These are phyloP conservation scores for Copsychus sechellarum DNA, from an alignment of 2,113 vertebrate genomes.

Conservation along the genomic window DNA sequence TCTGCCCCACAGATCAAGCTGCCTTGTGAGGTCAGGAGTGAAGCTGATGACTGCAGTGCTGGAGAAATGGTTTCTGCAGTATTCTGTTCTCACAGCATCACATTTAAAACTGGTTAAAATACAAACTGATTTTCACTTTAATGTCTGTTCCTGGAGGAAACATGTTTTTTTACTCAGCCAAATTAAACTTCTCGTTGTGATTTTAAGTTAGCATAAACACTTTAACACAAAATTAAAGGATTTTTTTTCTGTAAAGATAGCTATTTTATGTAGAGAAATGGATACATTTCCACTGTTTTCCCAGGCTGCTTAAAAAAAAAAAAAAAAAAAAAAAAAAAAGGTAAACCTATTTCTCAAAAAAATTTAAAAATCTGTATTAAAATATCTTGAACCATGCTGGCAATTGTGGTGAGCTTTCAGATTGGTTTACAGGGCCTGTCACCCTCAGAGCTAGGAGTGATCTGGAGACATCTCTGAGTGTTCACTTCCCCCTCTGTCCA, in stretches of 20 bases:
- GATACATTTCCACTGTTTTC: not conserved
- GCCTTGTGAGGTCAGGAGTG: not conserved
- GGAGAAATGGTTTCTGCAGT: not conserved
- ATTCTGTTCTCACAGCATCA: not conserved
- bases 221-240: not conserved
- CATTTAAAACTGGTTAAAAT: not conserved
- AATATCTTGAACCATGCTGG: not conserved
- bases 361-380: not conserved
- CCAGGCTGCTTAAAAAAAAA: not conserved
- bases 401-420: not conserved
- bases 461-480: not conserved
- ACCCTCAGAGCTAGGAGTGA: not conserved
- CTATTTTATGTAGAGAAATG: not conserved
- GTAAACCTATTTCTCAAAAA: not conserved
- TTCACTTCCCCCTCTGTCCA: not conserved
- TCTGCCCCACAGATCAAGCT: not conserved
- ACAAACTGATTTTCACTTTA: not conserved
- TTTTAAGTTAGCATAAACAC: not conserved
- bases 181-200: not conserved
- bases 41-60: not conserved
- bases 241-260: not conserved
- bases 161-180: not conserved
- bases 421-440: not conserved
- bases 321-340: not conserved
- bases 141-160: not conserved